Percentiles rank a stretch among this genome's conserved stretches.
Evolutionary conservation across 2,797 vertebrate genomes (phyloP).

Genomic region (Myoxocephalus aenaeus): DNA sequence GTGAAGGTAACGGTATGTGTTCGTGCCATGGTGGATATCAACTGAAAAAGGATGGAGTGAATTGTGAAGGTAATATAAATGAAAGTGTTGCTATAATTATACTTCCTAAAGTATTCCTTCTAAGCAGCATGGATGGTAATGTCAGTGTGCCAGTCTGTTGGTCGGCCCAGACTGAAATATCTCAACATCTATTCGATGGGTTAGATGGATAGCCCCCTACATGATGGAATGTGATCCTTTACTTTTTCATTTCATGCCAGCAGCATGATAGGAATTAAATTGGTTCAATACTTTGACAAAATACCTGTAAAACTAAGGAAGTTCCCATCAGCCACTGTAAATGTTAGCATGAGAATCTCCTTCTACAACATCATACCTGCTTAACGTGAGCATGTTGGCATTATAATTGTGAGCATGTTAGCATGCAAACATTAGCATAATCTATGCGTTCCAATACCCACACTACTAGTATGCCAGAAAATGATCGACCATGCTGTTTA

Average conservation of each 20-base stretch:
- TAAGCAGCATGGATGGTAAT: neutral
- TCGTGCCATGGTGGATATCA: conserved; percentile 89
- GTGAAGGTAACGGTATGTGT: conserved; percentile 85
- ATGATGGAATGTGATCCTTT: neutral
- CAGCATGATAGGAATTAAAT: neutral
- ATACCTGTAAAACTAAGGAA: neutral
- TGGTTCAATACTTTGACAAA: neutral
- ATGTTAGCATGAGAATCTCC: no score
- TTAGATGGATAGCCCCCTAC: neutral
- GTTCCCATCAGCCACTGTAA: neutral
- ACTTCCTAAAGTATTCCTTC: neutral
- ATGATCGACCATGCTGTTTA: no score
- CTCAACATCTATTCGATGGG: neutral
- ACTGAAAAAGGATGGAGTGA: conserved; percentile 86
- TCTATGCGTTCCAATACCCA: no score
- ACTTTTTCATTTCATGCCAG: neutral
- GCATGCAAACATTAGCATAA: neutral
- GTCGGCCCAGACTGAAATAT: neutral
- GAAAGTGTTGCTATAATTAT: neutral
- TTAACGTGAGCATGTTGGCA: no score
- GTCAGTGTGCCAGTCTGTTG: neutral
- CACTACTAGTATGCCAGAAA: no score
- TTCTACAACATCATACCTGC: no score
- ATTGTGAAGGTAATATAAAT: conserved; percentile 85
- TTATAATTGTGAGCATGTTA: neutral